Evolutionary conservation across 2,888 invertebrate species (phyloP).

Genomic region (Oasisia sp.): DNA sequence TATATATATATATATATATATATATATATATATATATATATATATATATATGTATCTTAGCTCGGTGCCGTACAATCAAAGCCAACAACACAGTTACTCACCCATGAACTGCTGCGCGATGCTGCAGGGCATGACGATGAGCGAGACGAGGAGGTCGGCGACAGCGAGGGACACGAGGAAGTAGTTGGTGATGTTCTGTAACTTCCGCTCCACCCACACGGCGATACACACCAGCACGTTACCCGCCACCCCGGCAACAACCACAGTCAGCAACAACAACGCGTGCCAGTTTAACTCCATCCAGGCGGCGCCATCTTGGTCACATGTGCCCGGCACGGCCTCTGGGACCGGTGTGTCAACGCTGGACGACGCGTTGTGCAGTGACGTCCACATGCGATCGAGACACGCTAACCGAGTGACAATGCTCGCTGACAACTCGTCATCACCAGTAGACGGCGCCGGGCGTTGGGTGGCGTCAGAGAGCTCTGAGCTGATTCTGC

Average conservation of each 20-base stretch:
- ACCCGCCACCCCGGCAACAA: conserved; percentile 88
- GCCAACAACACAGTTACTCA: conserved; percentile 69
- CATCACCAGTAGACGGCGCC: neutral
- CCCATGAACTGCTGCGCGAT: conserved; percentile 93
- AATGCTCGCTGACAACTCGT: neutral
- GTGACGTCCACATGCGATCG: neutral
- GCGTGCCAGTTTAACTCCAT: conserved; percentile 43
- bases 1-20: too few species aligned
- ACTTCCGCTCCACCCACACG: conserved; percentile 85
- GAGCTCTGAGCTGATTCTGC: neutral
- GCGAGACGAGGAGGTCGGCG: conserved; percentile 90
- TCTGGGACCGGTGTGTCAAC: neutral
- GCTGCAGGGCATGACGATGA: conserved; percentile 94
- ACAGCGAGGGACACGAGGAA: conserved; percentile 92
- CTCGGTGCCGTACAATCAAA: neutral
- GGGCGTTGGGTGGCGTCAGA: neutral
- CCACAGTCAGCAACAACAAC: conserved; percentile 81
- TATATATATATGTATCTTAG: too few species aligned
- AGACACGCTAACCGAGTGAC: neutral
- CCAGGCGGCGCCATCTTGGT: neutral
- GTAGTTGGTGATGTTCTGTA: conserved; percentile 96
- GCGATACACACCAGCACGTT: conserved; percentile 94
- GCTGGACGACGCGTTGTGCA: neutral
- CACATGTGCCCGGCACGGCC: neutral
- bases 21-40: too few species aligned